Conservation (phyloP, 2,113 vertebrate genomes). For the Serranochromis macrocephalus region DNA sequence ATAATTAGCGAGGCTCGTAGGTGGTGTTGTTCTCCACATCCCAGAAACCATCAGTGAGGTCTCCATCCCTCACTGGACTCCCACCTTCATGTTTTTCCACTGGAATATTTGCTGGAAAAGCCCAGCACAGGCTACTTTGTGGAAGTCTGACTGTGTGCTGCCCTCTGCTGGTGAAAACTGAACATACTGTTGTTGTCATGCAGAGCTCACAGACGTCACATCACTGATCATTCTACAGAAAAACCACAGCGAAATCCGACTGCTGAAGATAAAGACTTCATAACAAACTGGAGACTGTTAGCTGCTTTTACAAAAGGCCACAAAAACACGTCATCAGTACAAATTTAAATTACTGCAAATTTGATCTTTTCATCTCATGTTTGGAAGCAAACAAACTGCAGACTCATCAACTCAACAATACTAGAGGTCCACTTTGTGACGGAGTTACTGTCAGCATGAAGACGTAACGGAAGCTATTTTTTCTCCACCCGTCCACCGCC, state of each 20-base stretch:
- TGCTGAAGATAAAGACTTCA: not conserved
- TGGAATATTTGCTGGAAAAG: not conserved
- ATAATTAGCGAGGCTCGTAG: not conserved
- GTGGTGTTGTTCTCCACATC: not conserved
- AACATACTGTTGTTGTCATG: not conserved
- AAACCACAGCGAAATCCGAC: not conserved
- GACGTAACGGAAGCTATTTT: not conserved
- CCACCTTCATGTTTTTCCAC: not conserved
- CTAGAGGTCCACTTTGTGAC: not conserved
- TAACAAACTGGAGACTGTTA: not conserved
- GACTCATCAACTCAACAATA: not conserved
- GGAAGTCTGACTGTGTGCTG: not conserved
- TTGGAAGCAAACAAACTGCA: not conserved
- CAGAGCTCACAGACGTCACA: slow-evolving; percentile 11
- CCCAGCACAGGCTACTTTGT: not conserved
- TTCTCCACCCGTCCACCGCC: not conserved
- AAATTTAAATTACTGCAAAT: not conserved
- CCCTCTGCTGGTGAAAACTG: not conserved
- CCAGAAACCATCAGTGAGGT: not conserved
- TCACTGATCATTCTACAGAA: not conserved
- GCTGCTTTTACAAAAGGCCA: not conserved
- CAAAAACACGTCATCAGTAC: not conserved
- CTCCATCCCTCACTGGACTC: not conserved
- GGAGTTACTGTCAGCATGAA: not conserved
- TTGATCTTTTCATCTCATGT: not conserved